A percentile compares a stretch with the other conserved stretches of the same genome.
Conservation (phyloP, 2,113 vertebrate species). For the Mormoops blainvillei region DNA sequence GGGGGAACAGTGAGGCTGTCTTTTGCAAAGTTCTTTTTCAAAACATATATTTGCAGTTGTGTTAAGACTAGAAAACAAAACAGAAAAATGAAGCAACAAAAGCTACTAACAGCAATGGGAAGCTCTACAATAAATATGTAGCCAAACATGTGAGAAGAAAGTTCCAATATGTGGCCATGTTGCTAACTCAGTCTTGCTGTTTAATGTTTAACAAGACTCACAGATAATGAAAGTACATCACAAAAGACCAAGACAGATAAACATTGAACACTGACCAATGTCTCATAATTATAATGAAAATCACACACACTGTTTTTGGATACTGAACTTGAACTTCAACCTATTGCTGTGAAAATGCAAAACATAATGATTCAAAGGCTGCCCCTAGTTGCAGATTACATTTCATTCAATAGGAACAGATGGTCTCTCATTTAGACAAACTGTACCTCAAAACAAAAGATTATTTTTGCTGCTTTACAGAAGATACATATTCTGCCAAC, state of each 20-base stretch:
- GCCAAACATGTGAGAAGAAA: background rate
- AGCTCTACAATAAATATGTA: background rate
- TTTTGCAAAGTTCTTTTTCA: background rate
- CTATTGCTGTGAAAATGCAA: background rate
- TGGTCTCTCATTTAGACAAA: conserved; percentile 41
- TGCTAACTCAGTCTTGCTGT: background rate
- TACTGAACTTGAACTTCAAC: conserved; percentile 38
- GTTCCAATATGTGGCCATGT: background rate
- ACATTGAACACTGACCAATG: background rate
- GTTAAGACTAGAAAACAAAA: conserved; percentile 7
- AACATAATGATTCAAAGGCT: conserved; percentile 11
- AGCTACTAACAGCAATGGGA: background rate
- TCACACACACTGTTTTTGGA: background rate
- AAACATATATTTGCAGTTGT: background rate
- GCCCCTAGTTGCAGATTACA: background rate
- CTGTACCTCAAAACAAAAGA: conserved; percentile 42
- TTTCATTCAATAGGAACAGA: conserved; percentile 46
- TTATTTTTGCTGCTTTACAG: background rate
- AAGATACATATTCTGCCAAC: background rate
- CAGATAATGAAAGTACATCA: background rate
- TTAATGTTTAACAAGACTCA: background rate
- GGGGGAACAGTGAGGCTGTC: background rate
- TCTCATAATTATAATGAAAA: background rate
- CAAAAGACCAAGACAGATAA: background rate
- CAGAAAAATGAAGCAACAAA: background rate